A percentile compares a stretch with the other conserved stretches of the same genome.
Evolutionary conservation across 1,140 invertebrate genomes (phyloP).

Genomic region (Hyphantria cunea): DNA sequence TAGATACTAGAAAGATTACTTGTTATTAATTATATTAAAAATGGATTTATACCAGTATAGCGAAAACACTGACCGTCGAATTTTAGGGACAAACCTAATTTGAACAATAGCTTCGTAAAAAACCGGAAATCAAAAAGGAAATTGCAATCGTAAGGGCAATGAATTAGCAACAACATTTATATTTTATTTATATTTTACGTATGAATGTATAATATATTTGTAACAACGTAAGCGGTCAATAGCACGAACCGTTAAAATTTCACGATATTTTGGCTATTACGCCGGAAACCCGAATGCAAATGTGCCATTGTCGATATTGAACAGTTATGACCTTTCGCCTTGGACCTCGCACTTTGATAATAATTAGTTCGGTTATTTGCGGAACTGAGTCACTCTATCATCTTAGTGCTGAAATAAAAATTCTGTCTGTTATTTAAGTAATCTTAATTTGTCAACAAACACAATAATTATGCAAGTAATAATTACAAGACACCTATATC

Average conservation of each 20-base stretch:
- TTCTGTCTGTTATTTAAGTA: no score
- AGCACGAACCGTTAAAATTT: slow-evolving; percentile 61
- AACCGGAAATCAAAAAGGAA: slow-evolving; percentile 10
- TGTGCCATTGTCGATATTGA: slow-evolving; percentile 65
- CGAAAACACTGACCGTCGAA: no score
- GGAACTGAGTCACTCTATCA: no score
- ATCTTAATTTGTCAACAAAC: no score
- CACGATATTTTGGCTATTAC: slow-evolving; percentile 68
- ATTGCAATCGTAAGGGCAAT: not conserved
- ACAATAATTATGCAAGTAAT: no score
- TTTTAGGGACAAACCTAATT: no score
- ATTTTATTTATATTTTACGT: no score
- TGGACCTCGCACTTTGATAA: slow-evolving; percentile 30
- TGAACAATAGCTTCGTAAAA: not conserved
- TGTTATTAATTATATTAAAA: no score
- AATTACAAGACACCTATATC: no score
- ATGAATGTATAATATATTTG: slow-evolving; percentile 12
- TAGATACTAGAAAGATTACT: no score
- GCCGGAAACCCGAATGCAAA: slow-evolving; percentile 70
- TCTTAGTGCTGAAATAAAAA: no score
- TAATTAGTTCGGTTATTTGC: slow-evolving; percentile 64
- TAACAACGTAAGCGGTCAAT: slow-evolving; percentile 38
- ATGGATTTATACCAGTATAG: no score
- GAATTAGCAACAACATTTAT: slow-evolving; percentile 16
- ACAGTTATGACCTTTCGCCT: slow-evolving; percentile 67